Evolutionary conservation across 2,113 vertebrate genomes (phyloP).

Genomic region (Hydrolagus affinis): DNA sequence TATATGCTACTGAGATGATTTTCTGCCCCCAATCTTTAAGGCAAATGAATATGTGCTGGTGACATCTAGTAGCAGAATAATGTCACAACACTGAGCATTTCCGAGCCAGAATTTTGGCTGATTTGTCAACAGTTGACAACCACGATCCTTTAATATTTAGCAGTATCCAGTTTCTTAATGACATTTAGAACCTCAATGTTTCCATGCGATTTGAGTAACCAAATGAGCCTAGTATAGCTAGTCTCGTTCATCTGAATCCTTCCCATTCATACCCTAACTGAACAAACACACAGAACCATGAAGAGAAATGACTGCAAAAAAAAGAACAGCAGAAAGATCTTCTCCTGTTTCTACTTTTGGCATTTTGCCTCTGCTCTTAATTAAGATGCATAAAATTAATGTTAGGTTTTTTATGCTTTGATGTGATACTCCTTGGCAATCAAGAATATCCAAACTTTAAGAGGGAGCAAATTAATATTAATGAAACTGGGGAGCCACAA

Average conservation of each 20-base stretch:
- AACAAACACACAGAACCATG: neutral
- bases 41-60: neutral
- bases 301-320: constrained; percentile 16
- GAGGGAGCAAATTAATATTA: constrained; percentile 31
- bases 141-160: neutral
- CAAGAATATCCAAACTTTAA: constrained; percentile 31
- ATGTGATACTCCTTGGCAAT: constrained; percentile 32
- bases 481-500: constrained; percentile 31
- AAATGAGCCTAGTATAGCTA: neutral
- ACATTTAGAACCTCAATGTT: neutral
- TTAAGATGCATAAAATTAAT: constrained; percentile 32
- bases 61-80: neutral
- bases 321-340: neutral
- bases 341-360: constrained; percentile 25
- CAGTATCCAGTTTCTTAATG: neutral
- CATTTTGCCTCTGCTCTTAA: constrained; percentile 16
- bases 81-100: no score
- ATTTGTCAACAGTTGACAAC: neutral
- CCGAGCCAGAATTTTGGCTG: neutral
- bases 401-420: constrained; percentile 32
- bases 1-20: no score
- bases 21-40: neutral
- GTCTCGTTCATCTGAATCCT: constrained; percentile 14
- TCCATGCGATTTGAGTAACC: neutral
- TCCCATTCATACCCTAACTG: constrained; percentile 5